phyloP scores from a whole-genome alignment of 1,140 invertebrate species.

The Carposina sasakii region DNA sequence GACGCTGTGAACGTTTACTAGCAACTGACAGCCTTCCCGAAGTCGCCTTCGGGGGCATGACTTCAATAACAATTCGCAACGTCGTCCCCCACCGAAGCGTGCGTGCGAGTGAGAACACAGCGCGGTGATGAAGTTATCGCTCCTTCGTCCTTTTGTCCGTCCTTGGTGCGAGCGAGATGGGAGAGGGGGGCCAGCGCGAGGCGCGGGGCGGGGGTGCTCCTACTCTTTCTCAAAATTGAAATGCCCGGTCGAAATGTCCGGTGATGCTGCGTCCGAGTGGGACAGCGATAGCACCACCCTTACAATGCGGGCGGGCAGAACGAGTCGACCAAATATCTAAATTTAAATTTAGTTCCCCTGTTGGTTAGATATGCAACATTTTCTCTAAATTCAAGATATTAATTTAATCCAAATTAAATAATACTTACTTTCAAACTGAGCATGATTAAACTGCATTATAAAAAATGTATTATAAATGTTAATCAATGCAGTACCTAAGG shows the following conservation, averaged over 20 bases:
- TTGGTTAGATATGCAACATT: no score
- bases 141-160: conserved; percentile 64
- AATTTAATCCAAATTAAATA: no score
- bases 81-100: conserved; percentile 65
- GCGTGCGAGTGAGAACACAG: conserved; percentile 58
- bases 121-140: conserved; percentile 69
- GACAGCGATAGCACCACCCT: conserved; percentile 66
- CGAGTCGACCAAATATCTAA: conserved; percentile 59
- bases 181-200: conserved; percentile 23
- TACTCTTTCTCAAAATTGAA: conserved; percentile 72
- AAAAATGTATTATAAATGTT: no score
- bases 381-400: no score
- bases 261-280: conserved; percentile 69
- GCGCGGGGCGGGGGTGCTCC: conserved; percentile 54
- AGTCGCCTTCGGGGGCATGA: conserved; percentile 71
- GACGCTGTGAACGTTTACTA: conserved; percentile 66
- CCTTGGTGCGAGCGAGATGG: conserved; percentile 57
- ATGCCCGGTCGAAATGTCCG: conserved; percentile 72
- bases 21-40: conserved; percentile 71
- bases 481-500: no score
- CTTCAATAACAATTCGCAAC: conserved; percentile 73
- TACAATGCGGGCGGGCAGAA: conserved; percentile 65
- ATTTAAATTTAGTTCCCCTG: no score
- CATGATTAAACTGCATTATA: no score
- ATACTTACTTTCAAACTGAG: no score